A percentile compares a stretch with the other conserved stretches of the same genome.
Evolutionary conservation across 2,888 invertebrate species (phyloP).

Genomic region (Oxytorus armatus): DNA sequence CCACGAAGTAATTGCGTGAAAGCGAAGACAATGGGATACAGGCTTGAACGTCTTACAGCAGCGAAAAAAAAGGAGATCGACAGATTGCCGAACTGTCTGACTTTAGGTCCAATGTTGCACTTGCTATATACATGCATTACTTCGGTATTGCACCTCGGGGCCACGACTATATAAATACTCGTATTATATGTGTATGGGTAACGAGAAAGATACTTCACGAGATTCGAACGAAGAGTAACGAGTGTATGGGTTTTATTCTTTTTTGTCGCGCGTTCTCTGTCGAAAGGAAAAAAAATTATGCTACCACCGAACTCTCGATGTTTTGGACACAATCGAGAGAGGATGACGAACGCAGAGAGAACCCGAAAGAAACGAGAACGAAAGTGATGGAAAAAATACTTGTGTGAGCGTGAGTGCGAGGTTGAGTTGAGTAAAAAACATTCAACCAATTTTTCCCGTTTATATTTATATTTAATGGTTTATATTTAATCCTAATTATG

Average conservation of each 20-base stretch:
- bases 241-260: slow-evolving; percentile 8
- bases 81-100: slow-evolving; percentile 55
- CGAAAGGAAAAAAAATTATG: slow-evolving; percentile 68
- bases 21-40: slow-evolving; percentile 47
- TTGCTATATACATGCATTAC: neutral
- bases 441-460: neutral
- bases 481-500: neutral
- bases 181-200: slow-evolving; percentile 38
- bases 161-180: slow-evolving; percentile 20
- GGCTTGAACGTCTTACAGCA: neutral
- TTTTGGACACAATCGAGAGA: slow-evolving; percentile 27
- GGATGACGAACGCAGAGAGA: slow-evolving; percentile 23
- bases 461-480: no score
- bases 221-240: slow-evolving; percentile 47
- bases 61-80: slow-evolving; percentile 45
- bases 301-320: slow-evolving; percentile 43
- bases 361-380: slow-evolving; percentile 22
- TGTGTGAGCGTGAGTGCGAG: neutral
- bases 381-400: neutral
- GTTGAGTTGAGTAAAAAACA: neutral
- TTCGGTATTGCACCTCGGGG: slow-evolving; percentile 58
- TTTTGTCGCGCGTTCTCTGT: slow-evolving; percentile 61
- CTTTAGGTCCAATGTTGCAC: slow-evolving; percentile 32
- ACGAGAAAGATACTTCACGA: slow-evolving; percentile 23
- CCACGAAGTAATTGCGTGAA: slow-evolving; percentile 20